Base-by-base conservation (phyloP, 92 coral and sea anemone genomes). In the Phymanthus crucifer region DNA sequence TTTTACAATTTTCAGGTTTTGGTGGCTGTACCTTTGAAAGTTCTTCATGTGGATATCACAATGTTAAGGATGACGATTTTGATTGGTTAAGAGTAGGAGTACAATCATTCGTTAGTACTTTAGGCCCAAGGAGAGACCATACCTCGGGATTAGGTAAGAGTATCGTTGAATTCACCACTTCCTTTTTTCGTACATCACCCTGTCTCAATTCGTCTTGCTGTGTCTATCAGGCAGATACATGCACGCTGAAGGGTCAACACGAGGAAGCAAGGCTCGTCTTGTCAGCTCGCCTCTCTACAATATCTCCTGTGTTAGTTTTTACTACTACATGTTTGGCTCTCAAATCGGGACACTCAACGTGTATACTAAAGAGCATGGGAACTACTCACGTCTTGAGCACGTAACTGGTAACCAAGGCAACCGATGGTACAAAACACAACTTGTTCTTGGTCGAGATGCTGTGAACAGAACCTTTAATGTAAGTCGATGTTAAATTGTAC, bases 201-300 rank as follows among this genome's bases (percentile, higher is more conserved):
- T 54, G 27, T 54, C 68, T n/a, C n/a, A n/a, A n/a, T n/a, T n/a
- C n/a, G n/a, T n/a, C n/a, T n/a, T 45, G 50, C 50, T 45, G 36
- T 61, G 4, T 11, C 32, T 18, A 23, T 11, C 13, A 61, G 68
- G 68, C 68, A 27, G 18, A 29, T 61, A 61, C 34, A 61, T 61
- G 68, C 33, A 23, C 29, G 68, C 68, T 26, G 33, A 61, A 61
- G 68, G 68, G 16, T 26, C 68, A 61, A 61, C 33, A 27, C 9
- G 68, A 27, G 68, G 68, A 61, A 61, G 68, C 68, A 61, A 61
- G 68, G 68, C 68, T 29, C 68, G 68, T 61, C 68, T 61, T 61
- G 36, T 27, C 29, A 61, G 68, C 29, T 34, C 68, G 10, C 14
- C 17, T 61, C 35, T 61, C 36, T 1, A 61, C 33, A 61, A 61